Evolutionary conservation across 2,797 vertebrate genomes (phyloP).

Genomic region (Euphonia xanthogaster): DNA sequence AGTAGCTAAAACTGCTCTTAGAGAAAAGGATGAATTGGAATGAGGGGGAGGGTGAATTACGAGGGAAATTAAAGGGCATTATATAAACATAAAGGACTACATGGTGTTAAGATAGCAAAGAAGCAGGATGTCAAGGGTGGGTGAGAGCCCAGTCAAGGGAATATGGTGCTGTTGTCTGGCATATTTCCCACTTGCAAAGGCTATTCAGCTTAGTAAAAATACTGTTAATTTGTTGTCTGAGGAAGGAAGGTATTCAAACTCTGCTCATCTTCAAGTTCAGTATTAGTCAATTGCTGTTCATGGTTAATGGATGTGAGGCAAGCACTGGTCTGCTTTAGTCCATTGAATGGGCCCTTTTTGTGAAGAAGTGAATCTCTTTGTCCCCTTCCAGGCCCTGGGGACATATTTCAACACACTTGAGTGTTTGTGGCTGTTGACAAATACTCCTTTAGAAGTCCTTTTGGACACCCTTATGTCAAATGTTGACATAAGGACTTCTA

Average conservation of each 20-base stretch:
- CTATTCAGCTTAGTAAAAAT: neutral
- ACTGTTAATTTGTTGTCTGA: neutral
- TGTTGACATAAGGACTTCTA: too few relatives aligned
- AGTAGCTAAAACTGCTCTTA: neutral
- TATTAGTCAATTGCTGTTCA: neutral
- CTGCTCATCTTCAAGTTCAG: neutral
- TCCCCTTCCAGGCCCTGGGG: neutral
- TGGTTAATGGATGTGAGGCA: neutral
- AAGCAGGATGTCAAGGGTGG: neutral
- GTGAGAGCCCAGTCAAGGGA: neutral
- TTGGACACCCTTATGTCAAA: too few relatives aligned
- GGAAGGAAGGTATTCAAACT: neutral
- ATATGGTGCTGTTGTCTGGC: neutral
- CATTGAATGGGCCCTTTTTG: neutral
- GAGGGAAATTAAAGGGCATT: neutral
- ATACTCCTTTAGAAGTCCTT: too few relatives aligned
- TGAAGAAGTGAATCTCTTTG: neutral
- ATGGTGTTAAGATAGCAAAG: neutral
- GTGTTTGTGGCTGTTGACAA: neutral
- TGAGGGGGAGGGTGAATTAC: neutral
- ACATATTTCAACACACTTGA: neutral
- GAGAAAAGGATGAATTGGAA: neutral
- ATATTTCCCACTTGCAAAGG: neutral
- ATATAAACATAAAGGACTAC: neutral
- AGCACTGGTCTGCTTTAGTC: neutral